Conservation (phyloP, 2,888 invertebrate species). For the Hirudinaria manillensis region DNA sequence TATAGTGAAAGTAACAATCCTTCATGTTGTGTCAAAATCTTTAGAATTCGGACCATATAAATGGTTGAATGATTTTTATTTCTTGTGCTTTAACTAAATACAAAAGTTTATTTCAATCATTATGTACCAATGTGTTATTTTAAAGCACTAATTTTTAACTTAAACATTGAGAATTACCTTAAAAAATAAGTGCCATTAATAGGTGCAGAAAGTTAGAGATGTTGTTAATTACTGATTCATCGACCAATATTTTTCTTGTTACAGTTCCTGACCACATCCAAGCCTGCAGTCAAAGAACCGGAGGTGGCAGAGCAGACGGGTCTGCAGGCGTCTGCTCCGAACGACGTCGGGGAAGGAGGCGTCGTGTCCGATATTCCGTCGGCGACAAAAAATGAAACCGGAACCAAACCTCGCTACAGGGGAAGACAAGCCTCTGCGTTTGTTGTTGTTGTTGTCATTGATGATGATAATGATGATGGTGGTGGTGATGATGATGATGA, state of each 20-base stretch:
- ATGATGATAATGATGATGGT: background rate
- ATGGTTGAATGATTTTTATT: too few relatives aligned
- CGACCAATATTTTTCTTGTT: background rate
- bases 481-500: background rate
- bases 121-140: too few relatives aligned
- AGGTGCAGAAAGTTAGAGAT: too few relatives aligned
- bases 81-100: too few relatives aligned
- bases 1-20: too few relatives aligned
- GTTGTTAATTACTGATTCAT: background rate
- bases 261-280: conserved; percentile 14
- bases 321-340: too few relatives aligned
- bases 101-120: too few relatives aligned
- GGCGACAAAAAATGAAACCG: background rate
- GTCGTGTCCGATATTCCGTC: background rate
- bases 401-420: conserved; percentile 9
- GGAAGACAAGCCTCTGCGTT: background rate
- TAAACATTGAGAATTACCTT: too few relatives aligned
- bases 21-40: too few relatives aligned
- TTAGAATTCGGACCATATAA: too few relatives aligned
- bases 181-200: too few relatives aligned
- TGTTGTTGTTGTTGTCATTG: background rate
- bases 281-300: background rate
- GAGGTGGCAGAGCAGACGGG: background rate
- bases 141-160: too few relatives aligned
- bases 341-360: background rate